Base-by-base conservation (phyloP, 2,797 vertebrate species). In the Gastrophryne carolinensis region DNA sequence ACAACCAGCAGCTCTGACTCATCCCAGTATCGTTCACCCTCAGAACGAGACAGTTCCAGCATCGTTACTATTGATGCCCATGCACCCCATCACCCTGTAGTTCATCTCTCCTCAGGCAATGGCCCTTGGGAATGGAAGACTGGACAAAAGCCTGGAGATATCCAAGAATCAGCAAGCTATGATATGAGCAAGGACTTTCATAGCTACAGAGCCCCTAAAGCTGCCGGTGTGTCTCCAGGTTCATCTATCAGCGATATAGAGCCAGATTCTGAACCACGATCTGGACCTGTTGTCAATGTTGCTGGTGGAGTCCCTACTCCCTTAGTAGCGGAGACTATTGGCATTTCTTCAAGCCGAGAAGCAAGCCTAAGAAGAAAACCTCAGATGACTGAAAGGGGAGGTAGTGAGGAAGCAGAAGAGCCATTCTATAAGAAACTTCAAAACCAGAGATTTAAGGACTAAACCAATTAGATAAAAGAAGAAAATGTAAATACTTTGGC, bases 371-470 rank as follows among this genome's bases (percentile, higher is more conserved):
- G 94, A 17, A 91, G 95, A 80, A 95, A 96, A 73, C 21, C 75
- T 13, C 80, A 92, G 0, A 69, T 84, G 0, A 87, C 90, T 10
- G 81, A 87, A 2, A 84, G 87, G 4, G 90, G 89, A 0, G 26
- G 64, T 1, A 86, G 87, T 0, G 83, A 79, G 0, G 95, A 97
- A 80, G 89, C 87, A 0, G 96, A 98, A 80, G 90, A 90, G 2
- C 79, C 80, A 65, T 98, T 95, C 86, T 99, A 95, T 86, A 94
- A 94, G 83, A 93, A 94, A 67, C 87, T 97, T 88, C 95, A 96
- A 44, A 84, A 88, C 1, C 83, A 90, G 7, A 84, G 92, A 57
- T 90, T 88, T 78, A 91, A 94, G 82, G 96, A 97, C 74, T 94
- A 86, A 21, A 26, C 12, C 19, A 54, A 34, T n/a, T 12, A 3